phyloP scores from a whole-genome alignment of 2,113 vertebrate genomes.

The Odontophorus gujanensis region DNA sequence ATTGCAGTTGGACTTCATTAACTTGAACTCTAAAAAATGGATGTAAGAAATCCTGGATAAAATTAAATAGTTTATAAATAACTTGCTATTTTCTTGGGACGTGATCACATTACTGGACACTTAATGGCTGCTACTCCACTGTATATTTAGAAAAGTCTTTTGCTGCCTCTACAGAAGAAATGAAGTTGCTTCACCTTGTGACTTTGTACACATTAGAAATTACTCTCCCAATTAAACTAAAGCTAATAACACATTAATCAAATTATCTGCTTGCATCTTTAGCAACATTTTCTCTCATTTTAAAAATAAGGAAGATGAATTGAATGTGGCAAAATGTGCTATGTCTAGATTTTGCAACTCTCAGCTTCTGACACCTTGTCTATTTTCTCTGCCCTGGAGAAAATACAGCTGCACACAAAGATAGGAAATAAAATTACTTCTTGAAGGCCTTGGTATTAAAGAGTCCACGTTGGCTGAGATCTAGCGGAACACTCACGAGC shows the following conservation, averaged over 20 bases:
- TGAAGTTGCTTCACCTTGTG: neutral
- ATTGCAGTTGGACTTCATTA: neutral
- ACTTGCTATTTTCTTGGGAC: neutral
- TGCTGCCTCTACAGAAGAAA: neutral
- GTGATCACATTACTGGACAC: neutral
- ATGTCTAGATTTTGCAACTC: neutral
- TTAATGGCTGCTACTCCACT: neutral
- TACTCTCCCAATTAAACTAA: neutral
- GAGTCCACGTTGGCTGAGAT: neutral
- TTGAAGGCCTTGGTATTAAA: neutral
- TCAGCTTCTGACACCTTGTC: neutral
- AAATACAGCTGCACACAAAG: slow-evolving; percentile 13
- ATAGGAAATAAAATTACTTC: neutral
- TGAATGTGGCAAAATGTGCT: neutral
- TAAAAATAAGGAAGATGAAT: neutral
- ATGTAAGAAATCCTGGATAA: neutral
- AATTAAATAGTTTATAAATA: neutral
- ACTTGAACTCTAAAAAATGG: neutral
- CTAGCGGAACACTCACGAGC: neutral
- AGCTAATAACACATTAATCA: neutral
- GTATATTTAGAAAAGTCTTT: neutral
- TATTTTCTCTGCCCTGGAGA: neutral
- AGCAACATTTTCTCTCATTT: neutral
- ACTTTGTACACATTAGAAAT: neutral
- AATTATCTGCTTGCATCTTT: neutral